Base-by-base conservation (phyloP, 2,113 vertebrate species). In the Leptobrachium ailaonicum region DNA sequence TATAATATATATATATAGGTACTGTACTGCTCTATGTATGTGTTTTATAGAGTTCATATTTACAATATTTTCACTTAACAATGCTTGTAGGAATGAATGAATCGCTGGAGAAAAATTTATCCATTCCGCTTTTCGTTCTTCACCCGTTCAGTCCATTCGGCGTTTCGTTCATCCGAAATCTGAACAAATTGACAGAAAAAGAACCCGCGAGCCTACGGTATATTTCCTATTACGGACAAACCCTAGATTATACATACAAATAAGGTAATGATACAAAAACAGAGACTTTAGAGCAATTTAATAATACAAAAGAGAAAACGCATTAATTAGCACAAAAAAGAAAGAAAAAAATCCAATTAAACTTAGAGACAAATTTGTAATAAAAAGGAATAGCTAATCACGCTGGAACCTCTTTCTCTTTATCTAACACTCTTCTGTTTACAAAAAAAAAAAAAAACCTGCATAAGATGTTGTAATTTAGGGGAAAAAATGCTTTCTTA, bases 341-440 rank as follows among this genome's bases (percentile, higher is more conserved):
- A 87, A 77, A 68, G 82, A 85, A 82, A 86, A 83, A 84, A 90
- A 87, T 85, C 85, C 89, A 86, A 90, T 90, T 86, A 92, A 87
- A 92, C 84, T 85, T 88, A 84, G 81, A 82, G 85, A 86, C 86
- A 78, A 88, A 87, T 86, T 87, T 89, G 87, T 89, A 82, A 85
- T 83, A 82, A 87, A 90, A 84, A 88, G 83, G 85, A 85, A 85
- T 83, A 1, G 53, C 86, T 92, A 88, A 91, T 92, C 88, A 86
- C 87, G 88, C 87, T 83, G 84, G 84, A 85, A 88, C 86, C 84
- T 85, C 82, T 72, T 69, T 85, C 83, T 84, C 71, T 80, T 72
- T 84, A 86, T 74, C 84, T 87, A 84, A 69, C 82, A 86, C 74
- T 75, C 70, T 73, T 82, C 87, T 84, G 84, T 84, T 85, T 87